Base-by-base conservation (phyloP, 1,140 invertebrate genomes). In the Macrocentrus cingulum region DNA sequence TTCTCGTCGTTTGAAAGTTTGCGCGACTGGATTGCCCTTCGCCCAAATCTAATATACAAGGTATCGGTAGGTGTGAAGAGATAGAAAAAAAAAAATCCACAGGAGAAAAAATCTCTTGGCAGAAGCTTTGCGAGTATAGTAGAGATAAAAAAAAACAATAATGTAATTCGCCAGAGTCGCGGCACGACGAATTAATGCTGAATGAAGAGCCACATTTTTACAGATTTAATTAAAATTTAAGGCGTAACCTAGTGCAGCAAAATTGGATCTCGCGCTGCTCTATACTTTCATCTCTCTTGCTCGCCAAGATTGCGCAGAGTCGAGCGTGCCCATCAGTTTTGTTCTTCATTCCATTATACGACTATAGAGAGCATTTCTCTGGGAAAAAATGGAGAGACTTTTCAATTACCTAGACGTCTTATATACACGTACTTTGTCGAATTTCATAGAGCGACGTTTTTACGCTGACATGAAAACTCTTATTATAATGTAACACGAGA, bases 131-230 rank as follows among this genome's bases (percentile, higher is more conserved):
- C n/a, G n/a, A n/a, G n/a, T n/a, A n/a, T n/a, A n/a, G n/a, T 29
- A 29, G 25, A 29, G 25, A 29, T 5, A 9, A 29, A 39, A 39
- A 39, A 39, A 13, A 15, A 39, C 36, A 39, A 39, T 39, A 39
- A 39, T 13, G 36, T 39, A 39, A 39, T 39, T 39, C 36, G 36
- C 36, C 13, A 4, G 36, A 39, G 36, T n/a, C n/a, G n/a, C n/a
- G n/a, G n/a, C 36, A n/a, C 36, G 36, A 39, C 11, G 36, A 39
- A 39, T 39, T 39, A 39, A 39, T 39, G 36, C 36, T 39, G 36
- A 39, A 39, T 39, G 36, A n/a, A 13, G 11, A 39, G 36, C 36
- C 36, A 39, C 36, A 39, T 39, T 39, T 39, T 39, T 39, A 39
- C 8, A 39, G 36, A 13, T 13, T 39, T 39, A 39, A 39, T 39